Evolutionary conservation across 2,797 vertebrate species (phyloP).

Genomic region (Sebastes iracundus): DNA sequence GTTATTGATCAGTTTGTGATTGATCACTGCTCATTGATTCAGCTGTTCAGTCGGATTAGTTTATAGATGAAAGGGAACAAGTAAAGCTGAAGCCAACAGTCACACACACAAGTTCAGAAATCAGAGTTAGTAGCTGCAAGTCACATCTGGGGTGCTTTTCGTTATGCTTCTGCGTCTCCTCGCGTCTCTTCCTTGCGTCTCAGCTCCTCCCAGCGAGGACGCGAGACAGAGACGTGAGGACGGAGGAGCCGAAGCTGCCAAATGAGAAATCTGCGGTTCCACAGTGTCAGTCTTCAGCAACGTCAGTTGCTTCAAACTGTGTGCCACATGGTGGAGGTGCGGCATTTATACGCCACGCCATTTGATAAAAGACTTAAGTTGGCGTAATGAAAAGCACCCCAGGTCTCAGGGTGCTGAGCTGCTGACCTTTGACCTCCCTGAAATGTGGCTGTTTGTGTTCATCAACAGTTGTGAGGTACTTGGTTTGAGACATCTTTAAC

Average conservation of each 20-base stretch:
- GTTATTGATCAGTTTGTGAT: not conserved
- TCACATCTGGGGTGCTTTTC: not conserved
- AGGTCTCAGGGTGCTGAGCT: not conserved
- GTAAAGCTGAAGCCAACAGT: conserved; percentile 11
- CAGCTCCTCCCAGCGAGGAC: not conserved
- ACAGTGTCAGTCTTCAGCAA: not conserved
- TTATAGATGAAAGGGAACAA: not conserved
- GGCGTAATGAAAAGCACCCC: not conserved
- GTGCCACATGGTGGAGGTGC: no score
- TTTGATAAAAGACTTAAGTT: not conserved
- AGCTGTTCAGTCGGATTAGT: not conserved
- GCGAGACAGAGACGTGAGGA: not conserved
- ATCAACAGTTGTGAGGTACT: no score
- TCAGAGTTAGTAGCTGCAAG: not conserved
- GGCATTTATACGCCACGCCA: no score
- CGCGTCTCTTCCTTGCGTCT: not conserved
- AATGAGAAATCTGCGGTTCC: not conserved
- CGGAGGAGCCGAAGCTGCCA: not conserved
- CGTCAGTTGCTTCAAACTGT: no score
- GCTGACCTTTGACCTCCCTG: conserved; percentile 7
- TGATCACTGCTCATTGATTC: not conserved
- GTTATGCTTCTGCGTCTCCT: not conserved
- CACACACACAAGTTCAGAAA: not conserved
- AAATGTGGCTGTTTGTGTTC: not conserved
- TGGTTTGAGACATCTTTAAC: not conserved